These are phyloP conservation scores for Brassicogethes aeneus DNA, from an alignment of 2,888 invertebrate genomes.

Conservation along the genomic window DNA sequence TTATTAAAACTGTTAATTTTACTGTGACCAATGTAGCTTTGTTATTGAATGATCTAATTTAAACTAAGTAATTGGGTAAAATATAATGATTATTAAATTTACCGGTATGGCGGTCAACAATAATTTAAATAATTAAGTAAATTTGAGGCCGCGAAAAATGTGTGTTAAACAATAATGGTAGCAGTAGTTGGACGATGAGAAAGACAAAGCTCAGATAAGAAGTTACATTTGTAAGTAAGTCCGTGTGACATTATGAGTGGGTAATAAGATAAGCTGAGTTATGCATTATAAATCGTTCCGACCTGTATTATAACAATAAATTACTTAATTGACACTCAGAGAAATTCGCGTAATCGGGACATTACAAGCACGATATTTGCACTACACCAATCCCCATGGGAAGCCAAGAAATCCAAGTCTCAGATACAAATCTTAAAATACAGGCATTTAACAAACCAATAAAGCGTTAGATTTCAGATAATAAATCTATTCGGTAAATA, in stretches of 20 bases:
- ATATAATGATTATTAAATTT: no score
- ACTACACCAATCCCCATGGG: slow-evolving; percentile 4
- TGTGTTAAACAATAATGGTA: no score
- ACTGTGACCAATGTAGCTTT: no score
- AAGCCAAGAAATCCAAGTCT: neutral
- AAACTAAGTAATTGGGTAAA: no score
- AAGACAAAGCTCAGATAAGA: no score
- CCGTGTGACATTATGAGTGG: slow-evolving; percentile 18
- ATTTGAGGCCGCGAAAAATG: no score
- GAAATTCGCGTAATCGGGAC: slow-evolving; percentile 23
- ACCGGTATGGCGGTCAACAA: no score
- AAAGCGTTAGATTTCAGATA: slow-evolving; percentile 3
- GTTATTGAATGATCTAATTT: no score
- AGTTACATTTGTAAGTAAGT: slow-evolving; percentile 8
- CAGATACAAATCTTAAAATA: slow-evolving; percentile 2
- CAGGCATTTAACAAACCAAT: slow-evolving; percentile 1
- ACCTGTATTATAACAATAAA: slow-evolving; percentile 28
- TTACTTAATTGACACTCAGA: slow-evolving; percentile 27
- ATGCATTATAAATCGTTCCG: slow-evolving; percentile 29
- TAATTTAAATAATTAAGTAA: no score
- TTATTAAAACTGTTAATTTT: no score
- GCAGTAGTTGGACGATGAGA: no score
- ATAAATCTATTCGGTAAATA: neutral
- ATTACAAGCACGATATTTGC: slow-evolving; percentile 15
- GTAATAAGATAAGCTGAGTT: slow-evolving; percentile 24